A percentile compares a stretch with the other conserved stretches of the same genome.
phyloP scores from a whole-genome alignment of 35 echinoderm and acorn worm species.

The Ophioderma brevispina region DNA sequence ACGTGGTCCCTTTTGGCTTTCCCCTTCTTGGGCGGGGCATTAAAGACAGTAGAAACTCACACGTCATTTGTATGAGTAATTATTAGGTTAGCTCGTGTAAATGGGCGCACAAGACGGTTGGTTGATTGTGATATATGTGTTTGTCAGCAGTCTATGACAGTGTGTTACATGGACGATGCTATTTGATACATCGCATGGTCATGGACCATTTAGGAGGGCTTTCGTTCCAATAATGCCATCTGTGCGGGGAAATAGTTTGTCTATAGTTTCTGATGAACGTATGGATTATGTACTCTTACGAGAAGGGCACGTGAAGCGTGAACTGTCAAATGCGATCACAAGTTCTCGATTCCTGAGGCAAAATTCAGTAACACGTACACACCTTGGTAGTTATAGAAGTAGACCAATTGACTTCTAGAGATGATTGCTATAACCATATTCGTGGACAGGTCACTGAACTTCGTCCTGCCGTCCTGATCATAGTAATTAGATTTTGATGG shows the following conservation, averaged over 20 bases:
- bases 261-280: no score
- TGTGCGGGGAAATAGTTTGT: neutral
- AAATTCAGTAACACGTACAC: no score
- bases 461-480: no score
- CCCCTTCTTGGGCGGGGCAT: neutral
- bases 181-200: neutral
- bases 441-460: no score
- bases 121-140: neutral
- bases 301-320: no score
- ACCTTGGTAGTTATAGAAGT: no score
- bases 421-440: no score
- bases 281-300: no score
- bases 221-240: neutral
- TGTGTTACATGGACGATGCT: neutral
- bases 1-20: neutral
- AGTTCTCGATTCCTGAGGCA: no score
- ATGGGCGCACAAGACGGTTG: neutral
- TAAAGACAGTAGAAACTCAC: neutral
- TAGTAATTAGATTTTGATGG: no score
- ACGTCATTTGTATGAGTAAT: neutral
- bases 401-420: no score
- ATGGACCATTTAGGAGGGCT: neutral
- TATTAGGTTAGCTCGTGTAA: neutral
- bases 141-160: neutral
- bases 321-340: no score